Evolutionary conservation across 2,113 vertebrate species (phyloP).

Genomic region (Dendrocopos noguchii): DNA sequence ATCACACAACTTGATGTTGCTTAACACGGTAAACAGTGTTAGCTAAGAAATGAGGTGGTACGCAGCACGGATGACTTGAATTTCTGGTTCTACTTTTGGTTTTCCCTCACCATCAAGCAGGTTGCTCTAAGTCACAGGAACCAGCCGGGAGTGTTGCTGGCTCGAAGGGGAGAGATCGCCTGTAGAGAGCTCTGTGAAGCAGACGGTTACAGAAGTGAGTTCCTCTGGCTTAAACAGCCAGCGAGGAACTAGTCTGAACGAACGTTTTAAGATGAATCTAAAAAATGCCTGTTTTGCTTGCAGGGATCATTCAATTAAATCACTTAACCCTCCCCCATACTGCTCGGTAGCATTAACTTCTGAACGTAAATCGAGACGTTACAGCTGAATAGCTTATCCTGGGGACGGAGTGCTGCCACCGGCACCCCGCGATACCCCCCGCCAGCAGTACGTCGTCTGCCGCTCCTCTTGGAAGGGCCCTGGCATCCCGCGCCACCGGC

Average conservation of each 20-base stretch:
- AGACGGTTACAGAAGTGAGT: accelerated
- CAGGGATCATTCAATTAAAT: accelerated
- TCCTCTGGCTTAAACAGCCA: accelerated
- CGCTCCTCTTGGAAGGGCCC: too few relatives aligned
- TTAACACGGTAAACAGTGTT: neutral
- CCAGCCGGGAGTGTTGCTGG: accelerated
- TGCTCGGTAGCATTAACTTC: accelerated
- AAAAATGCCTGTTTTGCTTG: accelerated
- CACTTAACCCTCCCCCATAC: neutral
- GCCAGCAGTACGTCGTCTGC: neutral
- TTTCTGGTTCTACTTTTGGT: neutral
- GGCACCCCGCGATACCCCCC: too few relatives aligned
- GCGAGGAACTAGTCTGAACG: accelerated
- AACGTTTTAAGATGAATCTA: accelerated
- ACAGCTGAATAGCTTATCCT: accelerated
- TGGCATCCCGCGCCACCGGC: neutral
- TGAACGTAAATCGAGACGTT: accelerated
- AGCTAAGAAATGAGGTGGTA: neutral
- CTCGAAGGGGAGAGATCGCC: accelerated
- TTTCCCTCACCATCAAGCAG: neutral
- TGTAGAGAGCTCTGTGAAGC: accelerated
- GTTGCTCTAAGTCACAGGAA: neutral
- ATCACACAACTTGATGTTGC: neutral
- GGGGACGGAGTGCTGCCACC: neutral
- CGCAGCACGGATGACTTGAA: neutral